These are phyloP conservation scores for Montipora foliosa DNA, from an alignment of 64 coral and sea anemone species.

Conservation along the genomic window DNA sequence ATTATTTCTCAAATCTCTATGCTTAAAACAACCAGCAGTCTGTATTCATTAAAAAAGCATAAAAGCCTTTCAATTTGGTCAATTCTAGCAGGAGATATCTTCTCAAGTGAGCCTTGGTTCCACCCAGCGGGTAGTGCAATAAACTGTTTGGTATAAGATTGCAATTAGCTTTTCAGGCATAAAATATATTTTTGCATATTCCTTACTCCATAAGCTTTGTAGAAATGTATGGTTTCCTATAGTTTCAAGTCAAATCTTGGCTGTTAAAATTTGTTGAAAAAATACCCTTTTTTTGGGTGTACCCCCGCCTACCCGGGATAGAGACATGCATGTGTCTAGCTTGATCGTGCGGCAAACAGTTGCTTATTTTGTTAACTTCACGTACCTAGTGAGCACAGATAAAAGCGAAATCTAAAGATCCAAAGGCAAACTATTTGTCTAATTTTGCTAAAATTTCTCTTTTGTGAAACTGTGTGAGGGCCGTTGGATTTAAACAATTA, in stretches of 20 bases:
- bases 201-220: slow-evolving; percentile 18
- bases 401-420: no score
- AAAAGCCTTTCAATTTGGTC: slow-evolving; percentile 36
- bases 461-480: no score
- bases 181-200: slow-evolving; percentile 31
- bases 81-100: slow-evolving; percentile 42
- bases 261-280: slow-evolving; percentile 11
- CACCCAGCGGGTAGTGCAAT: slow-evolving; percentile 52
- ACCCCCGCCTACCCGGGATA: neutral
- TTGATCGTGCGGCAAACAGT: no score
- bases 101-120: slow-evolving; percentile 51
- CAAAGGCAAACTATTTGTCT: no score
- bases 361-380: no score
- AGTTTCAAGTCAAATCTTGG: neutral
- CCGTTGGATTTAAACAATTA: no score
- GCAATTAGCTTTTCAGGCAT: slow-evolving; percentile 1
- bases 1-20: slow-evolving; percentile 27
- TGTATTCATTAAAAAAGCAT: slow-evolving; percentile 9
- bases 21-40: slow-evolving; percentile 35
- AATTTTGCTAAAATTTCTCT: no score
- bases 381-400: no score
- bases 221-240: slow-evolving; percentile 18
- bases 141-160: neutral
- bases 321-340: no score
- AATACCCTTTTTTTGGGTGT: neutral